Evolutionary conservation across 2,113 vertebrate species (phyloP), one percentile per base, ranked within the genome.

Genomic region (Calonectris borealis): DNA sequence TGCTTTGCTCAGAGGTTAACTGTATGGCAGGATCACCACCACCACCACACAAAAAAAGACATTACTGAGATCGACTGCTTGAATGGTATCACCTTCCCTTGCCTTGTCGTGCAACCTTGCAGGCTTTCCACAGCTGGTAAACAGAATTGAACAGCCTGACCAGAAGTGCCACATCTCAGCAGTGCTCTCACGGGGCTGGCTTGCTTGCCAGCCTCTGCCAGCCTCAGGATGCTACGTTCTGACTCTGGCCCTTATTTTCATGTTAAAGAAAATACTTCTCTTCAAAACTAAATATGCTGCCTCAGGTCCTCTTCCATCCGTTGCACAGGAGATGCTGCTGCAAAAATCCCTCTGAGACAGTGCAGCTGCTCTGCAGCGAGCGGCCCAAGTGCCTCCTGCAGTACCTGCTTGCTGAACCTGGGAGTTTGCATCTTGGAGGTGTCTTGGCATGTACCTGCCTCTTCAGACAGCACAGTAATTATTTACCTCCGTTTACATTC

Each of bases 71-170:
- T 3, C 2, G 0, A 14, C 0, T 40, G 13, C 48, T 48, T 3
- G 6, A 52, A 3, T 5, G 6, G 48, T 65, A 31, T 24, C 72
- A 11, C 40, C 65, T 25, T 15, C 68, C 57, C 52, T 13, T 9
- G 11, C 58, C 36, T 16, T 1, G 0, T 2, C 1, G 0, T 3
- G 25, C 36, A 16, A 3, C 5, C 62, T 9, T 13, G 6, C 38
- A 18, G 40, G 7, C 40, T 21, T 16, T 13, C 32, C 17, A 9
- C 1, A 1, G 69, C 57, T 21, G 27, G 8, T 7, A 8, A 9
- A 2, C 36, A n/a, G 22, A 36, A 6, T 0, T 26, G 69, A n/a
- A n/a, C 83, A 57, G 49, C 66, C 66, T 52, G 73, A 26, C 51
- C 68, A 16, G 13, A 9, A 38, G 32, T 29, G 75, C 70, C 38